Evolutionary conservation across 2,113 vertebrate species (phyloP).

Genomic region (Empidonax alnorum): DNA sequence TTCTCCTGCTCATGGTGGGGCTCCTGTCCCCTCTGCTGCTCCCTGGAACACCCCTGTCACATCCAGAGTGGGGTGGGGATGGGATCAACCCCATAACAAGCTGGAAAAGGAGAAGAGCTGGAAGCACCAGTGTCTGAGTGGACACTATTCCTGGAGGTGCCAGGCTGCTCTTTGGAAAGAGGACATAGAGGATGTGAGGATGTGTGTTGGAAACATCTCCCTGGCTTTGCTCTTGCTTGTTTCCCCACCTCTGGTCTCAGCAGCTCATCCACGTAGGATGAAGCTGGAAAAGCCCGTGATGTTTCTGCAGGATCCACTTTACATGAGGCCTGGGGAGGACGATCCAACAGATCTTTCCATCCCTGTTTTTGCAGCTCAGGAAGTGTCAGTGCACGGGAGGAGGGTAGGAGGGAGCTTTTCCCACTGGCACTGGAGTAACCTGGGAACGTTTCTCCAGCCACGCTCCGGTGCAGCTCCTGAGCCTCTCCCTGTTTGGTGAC

Average conservation of each 20-base stretch:
- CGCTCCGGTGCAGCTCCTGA: neutral
- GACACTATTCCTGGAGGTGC: rapidly evolving
- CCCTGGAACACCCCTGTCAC: neutral
- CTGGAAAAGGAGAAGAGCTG: neutral
- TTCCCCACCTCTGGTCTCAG: neutral
- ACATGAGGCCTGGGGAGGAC: neutral
- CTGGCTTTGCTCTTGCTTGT: neutral
- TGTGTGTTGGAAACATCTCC: neutral
- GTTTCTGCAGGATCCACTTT: neutral
- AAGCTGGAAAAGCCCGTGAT: neutral
- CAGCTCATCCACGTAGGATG: neutral
- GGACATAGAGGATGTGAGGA: neutral
- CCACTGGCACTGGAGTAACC: neutral
- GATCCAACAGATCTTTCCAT: neutral
- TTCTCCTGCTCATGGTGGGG: rapidly evolving
- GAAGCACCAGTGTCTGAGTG: rapidly evolving
- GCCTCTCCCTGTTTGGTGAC: neutral
- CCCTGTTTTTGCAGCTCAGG: neutral
- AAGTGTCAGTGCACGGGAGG: neutral
- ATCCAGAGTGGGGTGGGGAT: rapidly evolving
- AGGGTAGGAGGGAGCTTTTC: neutral
- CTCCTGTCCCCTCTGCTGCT: neutral
- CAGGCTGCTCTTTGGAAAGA: neutral
- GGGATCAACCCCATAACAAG: rapidly evolving
- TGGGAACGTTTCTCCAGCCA: neutral